Conservation (phyloP, 2,888 invertebrate genomes). For the Pseudococcus jackbeardsleyi region DNA sequence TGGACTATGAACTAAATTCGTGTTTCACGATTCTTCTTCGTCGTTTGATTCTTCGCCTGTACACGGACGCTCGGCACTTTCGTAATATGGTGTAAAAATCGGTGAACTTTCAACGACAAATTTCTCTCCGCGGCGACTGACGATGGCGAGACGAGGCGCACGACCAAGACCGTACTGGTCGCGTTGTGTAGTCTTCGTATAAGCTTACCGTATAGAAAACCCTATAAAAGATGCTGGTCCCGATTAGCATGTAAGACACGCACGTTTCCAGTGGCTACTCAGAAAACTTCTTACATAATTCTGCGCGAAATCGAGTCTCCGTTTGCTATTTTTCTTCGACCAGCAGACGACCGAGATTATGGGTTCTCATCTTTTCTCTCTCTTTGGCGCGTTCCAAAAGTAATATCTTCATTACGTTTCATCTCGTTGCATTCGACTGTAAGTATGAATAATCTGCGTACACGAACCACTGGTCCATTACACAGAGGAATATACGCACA, state of each 20-base stretch:
- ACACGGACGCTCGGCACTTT: background rate
- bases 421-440: background rate
- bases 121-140: background rate
- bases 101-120: constrained; percentile 50
- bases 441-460: constrained; percentile 35
- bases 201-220: background rate
- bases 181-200: constrained; percentile 1
- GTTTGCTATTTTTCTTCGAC: constrained; percentile 48
- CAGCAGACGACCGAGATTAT: constrained; percentile 28
- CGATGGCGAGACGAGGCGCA: background rate
- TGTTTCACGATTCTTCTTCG: constrained; percentile 36
- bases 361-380: background rate
- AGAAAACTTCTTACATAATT: constrained; percentile 46
- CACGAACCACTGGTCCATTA: background rate
- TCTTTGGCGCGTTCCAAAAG: background rate
- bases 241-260: constrained; percentile 56
- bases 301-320: background rate
- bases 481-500: no score
- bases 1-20: constrained; percentile 31
- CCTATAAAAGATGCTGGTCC: constrained; percentile 19
- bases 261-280: constrained; percentile 55
- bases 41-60: background rate
- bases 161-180: constrained; percentile 2
- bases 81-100: constrained; percentile 51
- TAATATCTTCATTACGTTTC: constrained; percentile 37